Conservation (phyloP, 2,113 vertebrate genomes). For the Peromyscus leucopus region DNA sequence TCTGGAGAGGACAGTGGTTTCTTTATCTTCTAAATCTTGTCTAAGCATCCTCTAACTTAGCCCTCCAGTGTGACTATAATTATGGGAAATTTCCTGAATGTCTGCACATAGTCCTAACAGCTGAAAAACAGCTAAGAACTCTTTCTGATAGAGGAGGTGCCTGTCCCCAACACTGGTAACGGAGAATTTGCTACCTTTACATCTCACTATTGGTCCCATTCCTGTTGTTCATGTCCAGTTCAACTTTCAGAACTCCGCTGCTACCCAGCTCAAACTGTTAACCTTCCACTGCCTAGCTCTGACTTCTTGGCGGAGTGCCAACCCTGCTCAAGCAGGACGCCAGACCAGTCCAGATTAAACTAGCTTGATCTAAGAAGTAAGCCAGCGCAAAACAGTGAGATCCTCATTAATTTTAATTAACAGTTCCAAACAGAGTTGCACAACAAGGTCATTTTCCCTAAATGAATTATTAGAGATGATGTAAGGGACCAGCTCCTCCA, state of each 20-base stretch:
- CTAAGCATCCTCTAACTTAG: not conserved
- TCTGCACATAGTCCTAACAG: not conserved
- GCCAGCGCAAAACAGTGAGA: constrained; percentile 74
- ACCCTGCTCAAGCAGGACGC: constrained; percentile 60
- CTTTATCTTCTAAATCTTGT: not conserved
- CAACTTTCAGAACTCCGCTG: constrained; percentile 30
- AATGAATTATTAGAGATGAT: constrained; percentile 80
- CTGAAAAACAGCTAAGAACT: not conserved
- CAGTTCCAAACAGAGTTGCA: constrained; percentile 67
- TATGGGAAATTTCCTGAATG: constrained; percentile 18
- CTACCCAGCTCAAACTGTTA: constrained; percentile 27
- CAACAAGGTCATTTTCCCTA: constrained; percentile 78
- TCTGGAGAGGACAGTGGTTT: not conserved
- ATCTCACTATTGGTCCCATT: not conserved
- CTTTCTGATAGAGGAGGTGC: not conserved
- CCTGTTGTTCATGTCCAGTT: not conserved
- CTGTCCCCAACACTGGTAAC: not conserved
- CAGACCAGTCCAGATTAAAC: constrained; percentile 75
- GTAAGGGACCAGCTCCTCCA: constrained; percentile 52
- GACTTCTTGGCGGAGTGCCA: constrained; percentile 66
- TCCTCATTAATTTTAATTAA: constrained; percentile 80
- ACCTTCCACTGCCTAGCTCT: not conserved
- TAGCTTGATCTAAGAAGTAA: constrained; percentile 70
- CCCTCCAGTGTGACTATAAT: not conserved
- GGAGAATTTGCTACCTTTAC: constrained; percentile 16